These are phyloP conservation scores for Endotricha flammealis DNA, from an alignment of 2,888 invertebrate genomes.

Conservation along the genomic window DNA sequence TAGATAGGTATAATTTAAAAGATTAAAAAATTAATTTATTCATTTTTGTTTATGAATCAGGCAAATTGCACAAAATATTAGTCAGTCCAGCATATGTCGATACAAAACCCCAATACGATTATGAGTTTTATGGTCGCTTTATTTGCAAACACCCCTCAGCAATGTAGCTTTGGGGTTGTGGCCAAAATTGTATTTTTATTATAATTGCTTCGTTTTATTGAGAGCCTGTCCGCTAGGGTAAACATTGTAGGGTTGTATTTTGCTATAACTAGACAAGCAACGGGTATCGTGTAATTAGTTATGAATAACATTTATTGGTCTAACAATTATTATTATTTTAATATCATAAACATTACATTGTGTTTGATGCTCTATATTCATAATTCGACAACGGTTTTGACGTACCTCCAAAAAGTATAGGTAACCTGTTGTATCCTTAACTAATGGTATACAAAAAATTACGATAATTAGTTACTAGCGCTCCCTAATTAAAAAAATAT, in stretches of 20 bases:
- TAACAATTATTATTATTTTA: slow-evolving; percentile 9
- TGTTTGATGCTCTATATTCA: too few relatives aligned
- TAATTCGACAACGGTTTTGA: too few relatives aligned
- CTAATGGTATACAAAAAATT: too few relatives aligned
- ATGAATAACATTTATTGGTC: slow-evolving; percentile 32
- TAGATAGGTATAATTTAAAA: too few relatives aligned
- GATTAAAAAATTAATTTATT: too few relatives aligned
- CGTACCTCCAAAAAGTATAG: too few relatives aligned
- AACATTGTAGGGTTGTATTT: slow-evolving; percentile 57
- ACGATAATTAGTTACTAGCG: too few relatives aligned
- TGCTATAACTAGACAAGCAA: slow-evolving; percentile 37
- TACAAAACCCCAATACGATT: slow-evolving; percentile 40
- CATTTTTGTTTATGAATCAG: too few relatives aligned
- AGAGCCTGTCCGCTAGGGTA: slow-evolving; percentile 58
- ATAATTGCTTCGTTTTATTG: slow-evolving; percentile 68
- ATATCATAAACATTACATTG: slow-evolving; percentile 12
- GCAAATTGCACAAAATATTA: slow-evolving; percentile 6
- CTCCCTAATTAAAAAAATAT: too few relatives aligned
- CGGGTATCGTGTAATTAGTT: slow-evolving; percentile 49
- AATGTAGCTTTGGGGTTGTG: slow-evolving; percentile 58
- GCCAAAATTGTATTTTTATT: slow-evolving; percentile 77
- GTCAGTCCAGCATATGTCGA: slow-evolving; percentile 43
- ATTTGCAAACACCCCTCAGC: slow-evolving; percentile 65
- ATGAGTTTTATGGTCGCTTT: slow-evolving; percentile 56
- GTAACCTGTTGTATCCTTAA: too few relatives aligned